These are phyloP conservation scores for Orchesella cincta DNA, from an alignment of 1,140 invertebrate species.

Conservation along the genomic window DNA sequence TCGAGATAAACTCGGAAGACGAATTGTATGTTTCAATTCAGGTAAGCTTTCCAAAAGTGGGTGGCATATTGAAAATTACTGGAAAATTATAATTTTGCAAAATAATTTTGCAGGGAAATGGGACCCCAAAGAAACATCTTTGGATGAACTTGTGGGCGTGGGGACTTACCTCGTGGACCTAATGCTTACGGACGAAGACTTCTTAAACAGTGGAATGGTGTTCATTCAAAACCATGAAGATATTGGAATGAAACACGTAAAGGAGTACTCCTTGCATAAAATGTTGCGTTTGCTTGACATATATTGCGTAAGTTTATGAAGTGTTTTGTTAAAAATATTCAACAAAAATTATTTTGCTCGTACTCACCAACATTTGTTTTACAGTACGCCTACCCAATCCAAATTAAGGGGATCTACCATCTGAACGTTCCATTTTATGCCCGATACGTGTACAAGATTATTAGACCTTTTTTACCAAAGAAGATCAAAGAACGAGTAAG, in stretches of 20 bases:
- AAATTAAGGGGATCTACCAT: slow-evolving; percentile 13
- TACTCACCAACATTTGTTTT: neutral
- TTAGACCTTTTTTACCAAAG: neutral
- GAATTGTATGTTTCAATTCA: neutral
- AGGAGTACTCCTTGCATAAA: neutral
- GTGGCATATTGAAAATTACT: no score
- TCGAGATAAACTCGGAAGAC: neutral
- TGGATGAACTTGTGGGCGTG: neutral
- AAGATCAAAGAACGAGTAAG: neutral
- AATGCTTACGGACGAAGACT: neutral
- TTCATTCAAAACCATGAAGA: neutral
- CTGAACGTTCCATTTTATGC: neutral
- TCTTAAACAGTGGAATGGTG: neutral
- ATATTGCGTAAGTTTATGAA: neutral
- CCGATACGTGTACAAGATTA: neutral
- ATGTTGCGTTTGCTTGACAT: neutral
- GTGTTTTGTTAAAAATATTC: neutral
- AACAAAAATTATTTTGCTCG: neutral
- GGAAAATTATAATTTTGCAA: neutral
- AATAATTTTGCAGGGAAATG: neutral
- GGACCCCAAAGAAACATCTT: neutral
- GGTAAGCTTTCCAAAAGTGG: no score
- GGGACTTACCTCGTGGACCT: neutral
- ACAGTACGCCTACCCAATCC: slow-evolving; percentile 11
- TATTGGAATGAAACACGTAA: neutral